These are phyloP conservation scores for Oryzias javanicus DNA, from an alignment of 2,113 vertebrate genomes.

Conservation along the genomic window DNA sequence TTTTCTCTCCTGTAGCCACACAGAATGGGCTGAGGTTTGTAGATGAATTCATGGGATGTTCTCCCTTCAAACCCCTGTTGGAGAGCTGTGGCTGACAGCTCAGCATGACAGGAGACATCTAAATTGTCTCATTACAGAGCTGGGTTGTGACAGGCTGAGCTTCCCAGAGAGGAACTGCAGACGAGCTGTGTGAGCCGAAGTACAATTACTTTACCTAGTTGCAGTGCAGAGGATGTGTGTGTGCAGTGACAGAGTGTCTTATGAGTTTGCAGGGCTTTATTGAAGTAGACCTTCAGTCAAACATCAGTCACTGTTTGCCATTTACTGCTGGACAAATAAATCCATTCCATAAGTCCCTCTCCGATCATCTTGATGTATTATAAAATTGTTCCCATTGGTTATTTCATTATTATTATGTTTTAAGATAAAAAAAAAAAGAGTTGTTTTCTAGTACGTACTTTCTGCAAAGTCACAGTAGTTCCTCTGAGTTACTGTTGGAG, in stretches of 20 bases:
- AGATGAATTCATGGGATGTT: slow-evolving; percentile 58
- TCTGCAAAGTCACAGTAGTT: too few species aligned
- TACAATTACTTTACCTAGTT: slow-evolving; percentile 63
- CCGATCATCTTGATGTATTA: too few species aligned
- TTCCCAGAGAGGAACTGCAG: slow-evolving; percentile 36
- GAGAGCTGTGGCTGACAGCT: slow-evolving; percentile 62
- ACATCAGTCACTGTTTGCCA: slow-evolving; percentile 23
- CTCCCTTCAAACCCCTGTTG: slow-evolving; percentile 51
- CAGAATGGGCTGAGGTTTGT: slow-evolving; percentile 64
- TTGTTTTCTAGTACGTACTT: too few species aligned
- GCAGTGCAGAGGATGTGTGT: slow-evolving; percentile 25
- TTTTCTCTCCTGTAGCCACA: slow-evolving; percentile 55
- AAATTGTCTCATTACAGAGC: slow-evolving; percentile 76
- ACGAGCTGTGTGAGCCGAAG: slow-evolving; percentile 56
- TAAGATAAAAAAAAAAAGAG: too few species aligned
- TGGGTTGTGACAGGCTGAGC: slow-evolving; percentile 66
- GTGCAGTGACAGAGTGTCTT: slow-evolving; percentile 17
- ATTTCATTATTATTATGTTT: too few species aligned
- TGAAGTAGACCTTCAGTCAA: slow-evolving; percentile 24
- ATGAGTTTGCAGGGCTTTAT: slow-evolving; percentile 34
- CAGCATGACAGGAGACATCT: slow-evolving; percentile 69
- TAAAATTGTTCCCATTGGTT: too few species aligned
- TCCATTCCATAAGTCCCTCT: slow-evolving; percentile 7
- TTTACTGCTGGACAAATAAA: slow-evolving; percentile 31
- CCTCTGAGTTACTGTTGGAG: too few species aligned